Conservation (phyloP, 2,113 vertebrate genomes). For the Neopipo cinnamomea region DNA sequence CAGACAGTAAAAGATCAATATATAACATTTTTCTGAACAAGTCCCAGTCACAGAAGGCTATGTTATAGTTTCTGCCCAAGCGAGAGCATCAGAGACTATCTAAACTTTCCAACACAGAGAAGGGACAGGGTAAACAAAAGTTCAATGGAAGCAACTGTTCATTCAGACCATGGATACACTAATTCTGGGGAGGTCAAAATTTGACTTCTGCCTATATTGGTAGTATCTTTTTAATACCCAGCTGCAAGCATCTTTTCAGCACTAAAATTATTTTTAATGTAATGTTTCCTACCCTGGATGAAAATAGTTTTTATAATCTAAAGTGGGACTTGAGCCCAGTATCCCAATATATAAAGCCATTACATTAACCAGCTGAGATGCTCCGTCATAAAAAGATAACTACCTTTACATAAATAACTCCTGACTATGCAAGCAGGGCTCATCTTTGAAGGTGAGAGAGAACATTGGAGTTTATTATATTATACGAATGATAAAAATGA, state of each 20-base stretch:
- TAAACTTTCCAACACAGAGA: not conserved
- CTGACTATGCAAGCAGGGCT: constrained; percentile 31
- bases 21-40: not conserved
- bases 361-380: constrained; percentile 60
- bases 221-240: constrained; percentile 35
- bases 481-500: constrained; percentile 27
- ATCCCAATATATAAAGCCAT: constrained; percentile 45
- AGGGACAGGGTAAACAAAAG: not conserved
- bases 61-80: not conserved
- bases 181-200: not conserved
- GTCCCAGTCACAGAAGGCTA: not conserved
- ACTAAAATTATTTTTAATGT: constrained; percentile 57
- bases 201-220: not conserved
- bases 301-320: constrained; percentile 58
- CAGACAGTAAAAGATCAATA: not conserved
- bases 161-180: not conserved
- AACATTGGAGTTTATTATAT: constrained; percentile 23
- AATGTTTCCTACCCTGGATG: constrained; percentile 37
- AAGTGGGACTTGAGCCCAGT: constrained; percentile 53
- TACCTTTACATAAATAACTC: constrained; percentile 61
- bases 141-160: not conserved
- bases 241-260: not conserved
- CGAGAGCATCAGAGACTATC: not conserved
- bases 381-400: constrained; percentile 50
- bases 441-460: constrained; percentile 34